phyloP scores from a whole-genome alignment of 2,797 vertebrate species.

The Chaenodraco wilsoni region DNA sequence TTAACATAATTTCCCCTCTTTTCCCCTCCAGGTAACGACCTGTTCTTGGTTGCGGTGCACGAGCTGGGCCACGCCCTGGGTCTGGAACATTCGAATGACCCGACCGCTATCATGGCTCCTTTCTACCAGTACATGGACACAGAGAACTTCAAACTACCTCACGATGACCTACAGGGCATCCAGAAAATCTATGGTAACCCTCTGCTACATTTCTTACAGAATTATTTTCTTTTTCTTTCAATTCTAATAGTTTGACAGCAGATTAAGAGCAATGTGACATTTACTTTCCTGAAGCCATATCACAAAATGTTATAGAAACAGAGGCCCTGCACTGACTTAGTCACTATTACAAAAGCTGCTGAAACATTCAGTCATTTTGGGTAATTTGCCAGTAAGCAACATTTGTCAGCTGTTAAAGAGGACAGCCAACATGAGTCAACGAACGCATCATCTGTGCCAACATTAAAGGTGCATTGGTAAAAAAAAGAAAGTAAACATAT shows the following conservation, averaged over 20 bases:
- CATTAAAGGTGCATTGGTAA: slow-evolving; percentile 22
- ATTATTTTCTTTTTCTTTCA: not conserved
- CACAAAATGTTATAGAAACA: slow-evolving; percentile 19
- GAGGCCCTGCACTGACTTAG: slow-evolving; percentile 15
- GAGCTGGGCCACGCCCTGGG: slow-evolving; percentile 89
- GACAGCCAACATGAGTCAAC: slow-evolving; percentile 60
- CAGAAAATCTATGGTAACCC: slow-evolving; percentile 87
- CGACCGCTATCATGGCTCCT: slow-evolving; percentile 90
- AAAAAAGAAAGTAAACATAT: slow-evolving; percentile 15
- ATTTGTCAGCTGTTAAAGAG: slow-evolving; percentile 64
- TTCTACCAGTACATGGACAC: slow-evolving; percentile 91
- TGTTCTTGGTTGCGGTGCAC: slow-evolving; percentile 90
- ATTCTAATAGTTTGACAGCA: not conserved
- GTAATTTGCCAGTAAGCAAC: slow-evolving; percentile 50
- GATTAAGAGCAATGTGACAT: not conserved
- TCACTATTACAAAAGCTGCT: slow-evolving; percentile 34
- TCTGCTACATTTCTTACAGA: not conserved
- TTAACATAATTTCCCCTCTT: slow-evolving; percentile 4
- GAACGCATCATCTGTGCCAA: slow-evolving; percentile 29
- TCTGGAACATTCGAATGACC: slow-evolving; percentile 88
- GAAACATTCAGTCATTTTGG: slow-evolving; percentile 28
- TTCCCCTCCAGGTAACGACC: slow-evolving; percentile 84
- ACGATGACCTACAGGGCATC: slow-evolving; percentile 89
- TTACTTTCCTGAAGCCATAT: slow-evolving; percentile 18
- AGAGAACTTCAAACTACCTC: slow-evolving; percentile 88